Conservation (phyloP, 2,888 invertebrate genomes). For the Apamea sordens region DNA sequence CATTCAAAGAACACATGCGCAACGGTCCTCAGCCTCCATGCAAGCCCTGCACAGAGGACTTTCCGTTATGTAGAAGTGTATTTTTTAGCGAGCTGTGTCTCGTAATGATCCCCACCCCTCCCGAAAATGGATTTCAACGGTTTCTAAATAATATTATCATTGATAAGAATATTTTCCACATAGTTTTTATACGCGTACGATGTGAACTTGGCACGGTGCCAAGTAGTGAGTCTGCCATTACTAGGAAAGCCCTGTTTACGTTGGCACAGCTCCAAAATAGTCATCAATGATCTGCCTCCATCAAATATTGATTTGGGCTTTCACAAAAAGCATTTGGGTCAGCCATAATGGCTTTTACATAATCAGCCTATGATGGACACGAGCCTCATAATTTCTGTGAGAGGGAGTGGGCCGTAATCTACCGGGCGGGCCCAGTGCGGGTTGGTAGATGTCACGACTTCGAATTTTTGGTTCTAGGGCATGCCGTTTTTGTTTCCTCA, state of each 20-base stretch:
- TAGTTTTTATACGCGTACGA: conserved; percentile 35
- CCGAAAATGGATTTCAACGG: conserved; percentile 9
- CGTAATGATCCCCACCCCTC: neutral
- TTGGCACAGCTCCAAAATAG: conserved; percentile 62
- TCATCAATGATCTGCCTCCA: conserved; percentile 48
- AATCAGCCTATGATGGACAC: neutral
- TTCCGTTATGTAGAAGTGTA: neutral
- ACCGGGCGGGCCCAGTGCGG: no score
- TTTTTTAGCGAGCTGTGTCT: neutral
- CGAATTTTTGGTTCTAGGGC: neutral
- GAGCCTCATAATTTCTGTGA: neutral
- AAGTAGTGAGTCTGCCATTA: conserved; percentile 65
- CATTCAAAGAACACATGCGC: no score
- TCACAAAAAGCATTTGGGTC: conserved; percentile 21
- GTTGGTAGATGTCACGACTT: no score
- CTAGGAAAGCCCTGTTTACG: conserved; percentile 70
- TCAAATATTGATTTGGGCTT: conserved; percentile 46
- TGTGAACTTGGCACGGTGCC: conserved; percentile 65
- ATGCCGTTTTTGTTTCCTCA: neutral
- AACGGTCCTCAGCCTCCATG: neutral
- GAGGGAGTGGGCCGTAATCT: no score
- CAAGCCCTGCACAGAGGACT: neutral
- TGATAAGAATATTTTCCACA: conserved; percentile 36
- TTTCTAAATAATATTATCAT: conserved; percentile 28
- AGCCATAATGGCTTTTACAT: conserved; percentile 1